Percentiles rank a stretch among this genome's conserved stretches.
Conservation (phyloP, 2,113 vertebrate species). For the Sterrhoptilus dennistouni region DNA sequence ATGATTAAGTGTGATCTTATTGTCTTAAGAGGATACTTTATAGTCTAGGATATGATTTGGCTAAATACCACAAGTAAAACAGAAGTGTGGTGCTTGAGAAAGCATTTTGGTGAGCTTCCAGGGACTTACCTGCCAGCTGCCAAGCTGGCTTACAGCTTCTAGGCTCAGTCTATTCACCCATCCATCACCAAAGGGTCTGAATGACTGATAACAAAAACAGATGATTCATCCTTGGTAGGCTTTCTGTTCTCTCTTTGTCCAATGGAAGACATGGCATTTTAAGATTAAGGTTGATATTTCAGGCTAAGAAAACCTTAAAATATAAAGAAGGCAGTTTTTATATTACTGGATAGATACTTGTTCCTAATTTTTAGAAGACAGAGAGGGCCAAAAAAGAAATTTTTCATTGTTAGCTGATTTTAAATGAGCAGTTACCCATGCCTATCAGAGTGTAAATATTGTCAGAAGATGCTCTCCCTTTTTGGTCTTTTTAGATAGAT, state of each 20-base stretch:
- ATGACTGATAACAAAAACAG: constrained; percentile 1
- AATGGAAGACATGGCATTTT: not conserved
- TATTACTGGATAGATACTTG: not conserved
- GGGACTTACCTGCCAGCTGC: constrained; percentile 30
- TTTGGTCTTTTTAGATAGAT: not conserved
- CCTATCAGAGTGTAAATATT: not conserved
- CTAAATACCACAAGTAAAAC: not conserved
- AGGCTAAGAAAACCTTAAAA: not conserved
- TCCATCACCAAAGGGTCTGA: constrained; percentile 18
- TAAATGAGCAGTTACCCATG: not conserved
- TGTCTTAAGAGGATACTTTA: not conserved
- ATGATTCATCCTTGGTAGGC: not conserved
- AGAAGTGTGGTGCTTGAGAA: not conserved
- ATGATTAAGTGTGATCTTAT: not conserved
- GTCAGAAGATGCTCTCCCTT: not conserved
- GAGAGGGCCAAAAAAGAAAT: not conserved
- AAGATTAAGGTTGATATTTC: not conserved
- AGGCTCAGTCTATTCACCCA: not conserved
- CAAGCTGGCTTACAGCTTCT: not conserved
- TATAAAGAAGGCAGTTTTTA: not conserved
- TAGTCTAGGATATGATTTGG: not conserved
- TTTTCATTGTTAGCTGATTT: not conserved
- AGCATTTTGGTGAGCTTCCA: constrained; percentile 11
- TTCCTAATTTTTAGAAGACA: not conserved
- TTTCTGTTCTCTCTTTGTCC: not conserved